These are phyloP conservation scores for Chamaea fasciata DNA, from an alignment of 2,113 vertebrate genomes.

Conservation along the genomic window DNA sequence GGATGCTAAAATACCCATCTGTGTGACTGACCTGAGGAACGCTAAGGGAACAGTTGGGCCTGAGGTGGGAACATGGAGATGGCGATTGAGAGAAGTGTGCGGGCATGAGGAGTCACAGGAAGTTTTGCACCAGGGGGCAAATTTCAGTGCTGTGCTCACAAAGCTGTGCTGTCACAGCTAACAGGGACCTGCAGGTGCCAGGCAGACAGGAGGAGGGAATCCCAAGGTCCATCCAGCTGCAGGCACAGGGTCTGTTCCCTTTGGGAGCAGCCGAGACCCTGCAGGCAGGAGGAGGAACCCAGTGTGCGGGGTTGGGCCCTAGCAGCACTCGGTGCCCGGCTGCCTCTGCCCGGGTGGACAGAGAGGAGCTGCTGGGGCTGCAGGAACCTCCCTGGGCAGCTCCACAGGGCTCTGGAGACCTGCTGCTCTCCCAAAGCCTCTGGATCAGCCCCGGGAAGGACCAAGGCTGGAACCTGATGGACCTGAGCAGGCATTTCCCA, in stretches of 20 bases:
- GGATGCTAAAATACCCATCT: background rate
- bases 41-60: background rate
- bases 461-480: background rate
- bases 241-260: accelerated
- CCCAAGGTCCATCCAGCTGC: background rate
- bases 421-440: background rate
- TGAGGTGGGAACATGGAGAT: background rate
- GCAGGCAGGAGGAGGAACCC: background rate
- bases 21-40: background rate
- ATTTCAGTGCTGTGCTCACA: background rate
- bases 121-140: background rate
- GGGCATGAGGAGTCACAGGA: background rate
- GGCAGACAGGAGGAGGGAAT: background rate
- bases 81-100: background rate
- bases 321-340: accelerated
- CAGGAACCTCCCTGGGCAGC: background rate
- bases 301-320: background rate
- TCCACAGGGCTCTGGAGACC: background rate
- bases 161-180: background rate
- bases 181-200: background rate
- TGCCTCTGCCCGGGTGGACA: background rate
- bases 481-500: background rate
- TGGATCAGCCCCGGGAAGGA: background rate
- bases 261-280: accelerated
- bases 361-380: background rate